Percentiles rank a stretch among this genome's conserved stretches.
These are phyloP conservation scores for Aspidoscelis tigris DNA, from an alignment of 2,113 vertebrate genomes.

Conservation along the genomic window DNA sequence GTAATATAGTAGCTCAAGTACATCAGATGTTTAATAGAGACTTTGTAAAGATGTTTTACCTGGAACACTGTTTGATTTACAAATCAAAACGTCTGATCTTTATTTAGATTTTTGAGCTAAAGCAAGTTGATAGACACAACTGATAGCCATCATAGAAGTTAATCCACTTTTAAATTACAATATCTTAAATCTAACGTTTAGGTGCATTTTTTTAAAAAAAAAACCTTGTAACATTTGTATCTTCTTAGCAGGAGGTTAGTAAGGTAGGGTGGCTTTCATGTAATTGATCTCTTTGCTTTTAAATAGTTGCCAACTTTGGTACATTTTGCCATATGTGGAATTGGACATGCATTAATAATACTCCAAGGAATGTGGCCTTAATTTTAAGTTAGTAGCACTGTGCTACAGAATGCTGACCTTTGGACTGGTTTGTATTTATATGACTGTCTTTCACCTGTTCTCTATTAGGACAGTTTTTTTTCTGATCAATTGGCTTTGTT, in stretches of 20 bases:
- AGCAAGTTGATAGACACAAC: neutral
- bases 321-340: neutral
- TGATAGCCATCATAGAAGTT: neutral
- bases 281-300: neutral
- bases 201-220: neutral
- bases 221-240: neutral
- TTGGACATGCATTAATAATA: neutral
- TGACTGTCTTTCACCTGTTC: constrained; percentile 36
- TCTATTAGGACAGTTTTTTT: constrained; percentile 26
- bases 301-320: neutral
- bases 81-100: neutral
- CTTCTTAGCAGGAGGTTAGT: neutral
- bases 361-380: neutral
- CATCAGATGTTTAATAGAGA: neutral
- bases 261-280: neutral
- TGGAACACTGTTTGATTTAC: too few species aligned
- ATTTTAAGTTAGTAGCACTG: neutral
- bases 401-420: constrained; percentile 6
- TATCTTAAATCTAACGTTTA: neutral
- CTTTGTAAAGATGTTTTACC: neutral
- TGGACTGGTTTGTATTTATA: constrained; percentile 19
- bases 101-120: neutral
- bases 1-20: neutral
- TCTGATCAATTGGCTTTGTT: constrained; percentile 13
- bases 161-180: neutral